phyloP scores from a whole-genome alignment of 2,797 vertebrate species.

The Florisuga fusca region DNA sequence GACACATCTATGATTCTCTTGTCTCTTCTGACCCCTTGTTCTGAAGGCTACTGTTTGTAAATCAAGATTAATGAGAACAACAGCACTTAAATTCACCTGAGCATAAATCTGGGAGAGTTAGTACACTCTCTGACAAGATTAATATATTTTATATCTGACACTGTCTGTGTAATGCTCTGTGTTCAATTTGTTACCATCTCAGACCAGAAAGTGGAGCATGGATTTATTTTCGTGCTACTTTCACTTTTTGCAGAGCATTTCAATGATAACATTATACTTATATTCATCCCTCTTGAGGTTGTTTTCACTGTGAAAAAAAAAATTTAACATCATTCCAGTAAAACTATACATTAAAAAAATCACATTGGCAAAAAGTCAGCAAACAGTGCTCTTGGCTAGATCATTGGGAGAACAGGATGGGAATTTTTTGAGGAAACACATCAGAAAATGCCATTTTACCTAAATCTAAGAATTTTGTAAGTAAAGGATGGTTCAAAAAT shows the following conservation, averaged over 20 bases:
- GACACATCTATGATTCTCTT: conserved; percentile 5
- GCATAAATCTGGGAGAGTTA: conserved; percentile 72
- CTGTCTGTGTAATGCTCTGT: background rate
- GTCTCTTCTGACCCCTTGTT: conserved; percentile 43
- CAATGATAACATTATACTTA: background rate
- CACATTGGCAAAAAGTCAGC: background rate
- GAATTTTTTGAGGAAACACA: background rate
- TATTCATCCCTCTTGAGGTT: conserved; percentile 26
- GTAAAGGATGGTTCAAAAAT: background rate
- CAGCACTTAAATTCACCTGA: conserved; percentile 52
- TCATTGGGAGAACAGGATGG: background rate
- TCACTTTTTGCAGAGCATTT: background rate
- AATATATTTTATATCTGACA: conserved; percentile 62
- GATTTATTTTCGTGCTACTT: conserved; percentile 30
- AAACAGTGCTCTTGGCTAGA: background rate
- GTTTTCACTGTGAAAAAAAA: background rate
- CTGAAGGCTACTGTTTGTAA: conserved; percentile 71
- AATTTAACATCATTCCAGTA: background rate
- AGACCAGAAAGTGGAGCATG: background rate
- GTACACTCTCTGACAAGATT: conserved; percentile 68
- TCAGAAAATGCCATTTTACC: background rate
- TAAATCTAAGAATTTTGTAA: background rate
- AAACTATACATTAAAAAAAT: background rate
- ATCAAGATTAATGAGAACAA: conserved; percentile 75
- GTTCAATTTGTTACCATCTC: conserved; percentile 46